A percentile compares a stretch with the other conserved stretches of the same genome.
Evolutionary conservation across 2,888 invertebrate species (phyloP).

Genomic region (Microchrysa polita): DNA sequence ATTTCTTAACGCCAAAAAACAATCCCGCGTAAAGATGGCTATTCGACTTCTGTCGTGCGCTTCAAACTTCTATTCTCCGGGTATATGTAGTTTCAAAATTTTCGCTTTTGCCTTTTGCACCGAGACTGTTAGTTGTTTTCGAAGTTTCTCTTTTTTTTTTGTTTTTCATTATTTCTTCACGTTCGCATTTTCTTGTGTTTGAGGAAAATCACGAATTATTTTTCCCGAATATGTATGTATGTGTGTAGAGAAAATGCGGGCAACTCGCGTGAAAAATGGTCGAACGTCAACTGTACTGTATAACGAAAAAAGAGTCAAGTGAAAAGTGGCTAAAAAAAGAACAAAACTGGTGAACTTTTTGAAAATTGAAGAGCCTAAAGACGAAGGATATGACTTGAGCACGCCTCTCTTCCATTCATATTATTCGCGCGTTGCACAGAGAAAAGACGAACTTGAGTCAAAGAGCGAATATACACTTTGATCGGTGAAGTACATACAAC

Average conservation of each 20-base stretch:
- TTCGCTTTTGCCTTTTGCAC: no score
- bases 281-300: neutral
- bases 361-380: neutral
- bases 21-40: slow-evolving; percentile 20
- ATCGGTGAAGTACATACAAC: slow-evolving; percentile 32
- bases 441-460: slow-evolving; percentile 4
- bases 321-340: no score
- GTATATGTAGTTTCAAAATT: no score
- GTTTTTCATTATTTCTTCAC: neutral
- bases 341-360: neutral
- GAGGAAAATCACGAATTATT: slow-evolving; percentile 6
- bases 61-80: neutral
- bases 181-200: neutral
- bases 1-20: slow-evolving; percentile 11
- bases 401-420: slow-evolving; percentile 10
- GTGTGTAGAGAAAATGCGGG: neutral
- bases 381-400: slow-evolving; percentile 7
- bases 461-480: slow-evolving; percentile 25
- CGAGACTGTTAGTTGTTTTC: neutral
- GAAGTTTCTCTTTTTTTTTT: neutral
- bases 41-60: no score
- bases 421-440: slow-evolving; percentile 7
- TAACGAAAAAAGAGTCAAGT: neutral
- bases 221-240: no score
- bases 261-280: neutral